phyloP scores from a whole-genome alignment of 2,888 invertebrate species.

The Bursaphelenchus okinawaensis region DNA sequence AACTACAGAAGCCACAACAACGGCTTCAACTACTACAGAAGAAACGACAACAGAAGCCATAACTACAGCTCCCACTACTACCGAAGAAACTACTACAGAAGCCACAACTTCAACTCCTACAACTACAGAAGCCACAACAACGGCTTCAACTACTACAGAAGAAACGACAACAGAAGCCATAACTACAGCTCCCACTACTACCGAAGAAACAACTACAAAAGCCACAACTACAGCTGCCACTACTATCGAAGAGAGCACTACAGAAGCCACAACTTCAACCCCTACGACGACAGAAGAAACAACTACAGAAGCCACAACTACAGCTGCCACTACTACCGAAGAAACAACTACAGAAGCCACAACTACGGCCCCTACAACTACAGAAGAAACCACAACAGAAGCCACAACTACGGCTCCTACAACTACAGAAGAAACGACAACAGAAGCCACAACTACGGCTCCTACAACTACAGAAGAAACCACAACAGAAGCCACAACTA shows the following conservation, averaged over 20 bases:
- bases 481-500: neutral
- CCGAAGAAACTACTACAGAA: no score
- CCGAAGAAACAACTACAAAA: no score
- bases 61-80: neutral
- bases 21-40: neutral
- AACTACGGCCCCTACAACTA: neutral
- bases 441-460: neutral
- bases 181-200: no score
- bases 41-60: neutral
- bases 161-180: no score
- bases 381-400: neutral
- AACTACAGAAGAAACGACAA: neutral
- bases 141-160: no score
- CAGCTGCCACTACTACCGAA: neutral
- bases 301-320: neutral
- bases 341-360: neutral
- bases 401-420: neutral
- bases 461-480: neutral
- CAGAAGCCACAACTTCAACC: neutral
- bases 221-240: no score
- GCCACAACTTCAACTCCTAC: no score
- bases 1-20: neutral
- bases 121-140: no score
- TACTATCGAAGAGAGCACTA: no score
- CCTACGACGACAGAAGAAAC: neutral